A percentile compares a stretch with the other conserved stretches of the same genome.
phyloP scores from a whole-genome alignment of 2,797 vertebrate species.

The Silurus lanzhouensis region DNA sequence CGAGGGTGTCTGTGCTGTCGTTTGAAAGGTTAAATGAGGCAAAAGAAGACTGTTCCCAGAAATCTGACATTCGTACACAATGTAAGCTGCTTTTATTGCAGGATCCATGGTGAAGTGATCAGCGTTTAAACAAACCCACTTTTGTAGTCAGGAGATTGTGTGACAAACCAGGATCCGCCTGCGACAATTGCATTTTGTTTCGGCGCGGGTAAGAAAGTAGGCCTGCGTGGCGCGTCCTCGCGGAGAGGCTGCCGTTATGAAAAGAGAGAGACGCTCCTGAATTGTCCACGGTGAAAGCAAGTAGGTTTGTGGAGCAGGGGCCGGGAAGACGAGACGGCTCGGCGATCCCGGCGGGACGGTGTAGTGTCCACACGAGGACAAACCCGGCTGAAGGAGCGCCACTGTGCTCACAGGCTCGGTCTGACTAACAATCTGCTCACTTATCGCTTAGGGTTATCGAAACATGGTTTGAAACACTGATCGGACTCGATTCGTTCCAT shows the following conservation, averaged over 20 bases:
- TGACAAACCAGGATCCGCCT: constrained; percentile 65
- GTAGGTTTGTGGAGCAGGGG: constrained; percentile 47
- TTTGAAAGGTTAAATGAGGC: constrained; percentile 32
- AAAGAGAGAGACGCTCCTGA: constrained; percentile 62
- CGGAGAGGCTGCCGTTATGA: constrained; percentile 61
- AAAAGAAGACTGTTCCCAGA: constrained; percentile 52
- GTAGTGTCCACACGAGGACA: constrained; percentile 46
- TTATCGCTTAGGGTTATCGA: background rate
- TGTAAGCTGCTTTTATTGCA: constrained; percentile 61
- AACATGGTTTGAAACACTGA: constrained; percentile 21
- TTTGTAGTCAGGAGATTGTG: constrained; percentile 73
- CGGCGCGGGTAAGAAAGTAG: constrained; percentile 49
- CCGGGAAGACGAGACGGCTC: constrained; percentile 44
- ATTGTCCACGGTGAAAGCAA: constrained; percentile 57
- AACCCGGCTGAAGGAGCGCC: constrained; percentile 28
- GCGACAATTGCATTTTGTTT: constrained; percentile 73
- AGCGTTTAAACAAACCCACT: constrained; percentile 67
- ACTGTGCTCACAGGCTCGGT: constrained; percentile 32
- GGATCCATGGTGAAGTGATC: constrained; percentile 57
- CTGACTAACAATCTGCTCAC: constrained; percentile 12
- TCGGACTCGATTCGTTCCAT: background rate
- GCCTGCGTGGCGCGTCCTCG: constrained; percentile 60
- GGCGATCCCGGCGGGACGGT: constrained; percentile 14
- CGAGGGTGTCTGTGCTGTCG: constrained; percentile 38
- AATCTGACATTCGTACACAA: constrained; percentile 59